phyloP scores from a whole-genome alignment of 1,140 invertebrate genomes.

The Calliphora vicina region DNA sequence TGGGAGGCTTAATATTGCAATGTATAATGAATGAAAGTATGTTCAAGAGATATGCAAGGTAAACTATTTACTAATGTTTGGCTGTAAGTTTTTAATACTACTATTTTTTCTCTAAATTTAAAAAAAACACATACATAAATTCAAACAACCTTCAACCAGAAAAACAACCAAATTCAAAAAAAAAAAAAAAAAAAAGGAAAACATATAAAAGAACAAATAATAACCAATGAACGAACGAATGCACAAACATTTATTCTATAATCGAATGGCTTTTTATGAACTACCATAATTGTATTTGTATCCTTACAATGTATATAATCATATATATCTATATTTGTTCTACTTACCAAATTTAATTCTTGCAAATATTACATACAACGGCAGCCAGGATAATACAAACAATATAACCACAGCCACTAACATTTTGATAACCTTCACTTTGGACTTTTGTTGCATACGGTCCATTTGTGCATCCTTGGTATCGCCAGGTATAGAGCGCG shows the following conservation, averaged over 20 bases:
- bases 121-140: not conserved
- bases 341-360: slow-evolving; percentile 77
- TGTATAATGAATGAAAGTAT: not conserved
- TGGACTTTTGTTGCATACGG: slow-evolving; percentile 89
- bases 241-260: not conserved
- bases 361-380: slow-evolving; percentile 89
- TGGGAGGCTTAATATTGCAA: not conserved
- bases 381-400: slow-evolving; percentile 94
- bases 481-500: slow-evolving; percentile 83
- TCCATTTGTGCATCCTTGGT: slow-evolving; percentile 92
- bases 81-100: not conserved
- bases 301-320: not conserved
- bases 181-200: not conserved
- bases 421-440: slow-evolving; percentile 97
- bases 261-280: not conserved
- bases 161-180: not conserved
- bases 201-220: not conserved
- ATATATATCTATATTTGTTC: not conserved
- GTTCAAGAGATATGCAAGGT: not conserved
- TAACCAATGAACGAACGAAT: not conserved
- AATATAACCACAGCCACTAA: slow-evolving; percentile 92
- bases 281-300: not conserved
- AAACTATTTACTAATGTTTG: not conserved
- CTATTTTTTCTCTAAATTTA: not conserved
- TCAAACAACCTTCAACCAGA: not conserved